phyloP scores from a whole-genome alignment of 2,797 vertebrate genomes.

The Peromyscus aztecus region DNA sequence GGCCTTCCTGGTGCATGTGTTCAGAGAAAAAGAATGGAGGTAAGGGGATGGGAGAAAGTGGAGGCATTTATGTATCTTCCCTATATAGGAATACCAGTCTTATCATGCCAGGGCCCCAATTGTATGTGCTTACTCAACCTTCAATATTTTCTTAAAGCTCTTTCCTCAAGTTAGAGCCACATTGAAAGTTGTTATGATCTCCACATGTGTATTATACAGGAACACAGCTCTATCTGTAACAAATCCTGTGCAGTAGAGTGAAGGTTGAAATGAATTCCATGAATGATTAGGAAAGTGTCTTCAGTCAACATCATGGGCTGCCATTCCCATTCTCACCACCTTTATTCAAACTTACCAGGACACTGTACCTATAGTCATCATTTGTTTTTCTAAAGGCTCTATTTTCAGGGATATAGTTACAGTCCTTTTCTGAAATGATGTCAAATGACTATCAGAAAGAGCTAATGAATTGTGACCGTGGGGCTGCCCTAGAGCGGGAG shows the following conservation, averaged over 20 bases:
- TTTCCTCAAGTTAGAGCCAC: background rate
- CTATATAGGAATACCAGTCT: background rate
- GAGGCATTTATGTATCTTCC: background rate
- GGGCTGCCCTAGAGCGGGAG: background rate
- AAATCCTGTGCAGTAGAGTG: background rate
- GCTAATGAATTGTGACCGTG: constrained; percentile 78
- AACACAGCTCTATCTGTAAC: background rate
- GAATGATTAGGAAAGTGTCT: constrained; percentile 6
- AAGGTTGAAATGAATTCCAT: background rate
- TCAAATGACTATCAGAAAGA: constrained; percentile 74
- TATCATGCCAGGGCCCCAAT: rapidly evolving
- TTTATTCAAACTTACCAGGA: background rate
- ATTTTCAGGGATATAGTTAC: background rate
- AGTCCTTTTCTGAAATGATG: constrained; percentile 66
- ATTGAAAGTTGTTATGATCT: background rate
- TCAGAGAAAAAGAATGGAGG: background rate
- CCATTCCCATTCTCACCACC: background rate
- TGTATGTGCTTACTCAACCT: background rate
- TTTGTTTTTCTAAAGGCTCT: constrained; percentile 7
- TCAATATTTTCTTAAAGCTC: background rate
- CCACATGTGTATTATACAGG: background rate
- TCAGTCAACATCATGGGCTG: background rate
- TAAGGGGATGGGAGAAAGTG: background rate
- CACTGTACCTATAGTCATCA: background rate
- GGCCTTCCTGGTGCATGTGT: background rate